Conservation (phyloP, 2,797 vertebrate species). For the Epinephelus coioides region DNA sequence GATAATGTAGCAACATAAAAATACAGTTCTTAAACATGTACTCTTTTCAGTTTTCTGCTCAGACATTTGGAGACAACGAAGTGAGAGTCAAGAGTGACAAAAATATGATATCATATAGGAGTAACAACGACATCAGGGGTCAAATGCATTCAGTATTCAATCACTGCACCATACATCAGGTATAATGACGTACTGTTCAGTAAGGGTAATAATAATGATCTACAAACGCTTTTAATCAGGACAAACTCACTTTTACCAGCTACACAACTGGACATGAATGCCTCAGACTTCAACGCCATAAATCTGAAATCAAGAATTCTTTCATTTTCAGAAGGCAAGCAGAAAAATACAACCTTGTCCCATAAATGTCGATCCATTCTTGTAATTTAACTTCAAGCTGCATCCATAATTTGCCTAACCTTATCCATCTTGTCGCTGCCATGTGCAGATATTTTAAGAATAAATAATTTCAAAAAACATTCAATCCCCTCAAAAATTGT, state of each 20-base stretch:
- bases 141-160: not conserved
- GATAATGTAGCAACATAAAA: not conserved
- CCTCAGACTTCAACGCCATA: not conserved
- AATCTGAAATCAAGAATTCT: not conserved
- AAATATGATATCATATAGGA: conserved; percentile 23
- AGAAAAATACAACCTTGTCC: not conserved
- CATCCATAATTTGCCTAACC: not conserved
- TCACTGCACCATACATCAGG: not conserved
- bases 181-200: not conserved
- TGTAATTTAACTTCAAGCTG: not conserved
- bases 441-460: conserved; percentile 5
- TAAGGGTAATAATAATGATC: conserved; percentile 5
- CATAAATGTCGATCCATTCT: not conserved
- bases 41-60: conserved; percentile 15
- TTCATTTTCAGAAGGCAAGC: conserved; percentile 15
- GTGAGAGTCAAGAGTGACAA: conserved; percentile 5
- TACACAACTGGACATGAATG: not conserved
- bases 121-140: conserved; percentile 12
- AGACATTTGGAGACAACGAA: conserved; percentile 10
- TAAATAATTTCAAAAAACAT: not conserved
- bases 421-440: not conserved
- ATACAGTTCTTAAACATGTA: not conserved
- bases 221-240: conserved; percentile 11
- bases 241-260: not conserved
- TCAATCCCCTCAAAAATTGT: not conserved